Conservation (phyloP, 2,797 vertebrate genomes). For the Otolemur crassicaudatus region DNA sequence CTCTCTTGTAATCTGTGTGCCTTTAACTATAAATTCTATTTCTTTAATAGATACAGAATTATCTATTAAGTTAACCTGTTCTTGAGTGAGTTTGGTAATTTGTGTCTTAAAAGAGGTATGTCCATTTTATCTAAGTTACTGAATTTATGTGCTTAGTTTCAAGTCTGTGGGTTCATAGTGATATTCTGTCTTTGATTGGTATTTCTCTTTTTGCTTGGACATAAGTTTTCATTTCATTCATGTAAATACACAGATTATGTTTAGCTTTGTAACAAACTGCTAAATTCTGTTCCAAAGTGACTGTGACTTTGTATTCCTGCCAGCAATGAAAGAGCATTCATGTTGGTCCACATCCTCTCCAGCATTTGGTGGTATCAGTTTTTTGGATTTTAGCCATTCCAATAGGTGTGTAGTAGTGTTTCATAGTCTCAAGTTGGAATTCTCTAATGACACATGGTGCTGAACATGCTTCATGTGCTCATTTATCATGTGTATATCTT, state of each 20-base stretch:
- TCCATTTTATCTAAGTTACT: not conserved
- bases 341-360: not conserved
- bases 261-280: not conserved
- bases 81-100: not conserved
- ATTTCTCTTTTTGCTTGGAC: not conserved
- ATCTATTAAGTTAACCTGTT: not conserved
- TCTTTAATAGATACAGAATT: not conserved
- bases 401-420: not conserved
- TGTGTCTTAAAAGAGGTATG: not conserved
- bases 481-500: not conserved
- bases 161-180: not conserved
- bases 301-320: not conserved
- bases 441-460: not conserved
- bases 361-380: not conserved
- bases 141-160: not conserved
- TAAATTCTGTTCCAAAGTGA: not conserved
- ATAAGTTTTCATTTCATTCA: not conserved
- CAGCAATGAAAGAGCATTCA: not conserved
- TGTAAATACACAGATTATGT: not conserved
- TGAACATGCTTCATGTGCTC: not conserved
- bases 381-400: not conserved
- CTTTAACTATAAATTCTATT: not conserved
- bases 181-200: not conserved
- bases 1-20: not conserved
- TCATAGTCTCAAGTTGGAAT: not conserved